Base-by-base conservation (phyloP, 2,888 invertebrate species). In the Trachelus stipa region DNA sequence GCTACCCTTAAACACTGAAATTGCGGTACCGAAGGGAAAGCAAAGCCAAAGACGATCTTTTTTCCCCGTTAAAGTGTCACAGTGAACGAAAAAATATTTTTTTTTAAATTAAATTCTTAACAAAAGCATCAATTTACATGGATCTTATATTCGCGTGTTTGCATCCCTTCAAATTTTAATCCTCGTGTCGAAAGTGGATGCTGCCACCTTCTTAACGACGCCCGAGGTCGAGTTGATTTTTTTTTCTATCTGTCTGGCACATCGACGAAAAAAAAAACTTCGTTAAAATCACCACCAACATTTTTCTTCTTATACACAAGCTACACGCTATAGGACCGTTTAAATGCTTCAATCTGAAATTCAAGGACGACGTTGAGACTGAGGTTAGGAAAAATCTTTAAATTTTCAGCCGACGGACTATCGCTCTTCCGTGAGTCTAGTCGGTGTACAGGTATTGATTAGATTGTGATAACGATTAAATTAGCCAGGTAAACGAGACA, bases 1-100 rank as follows among this genome's bases (percentile, higher is more conserved):
- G 77, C 85, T 85, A 87, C 86, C 88, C 87, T 87, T 87, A 88
- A 87, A 88, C 87, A 85, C 84, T 84, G 85, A 87, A 87, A 88
- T 87, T 83, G 85, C 84, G 85, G 71, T 83, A 83, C 86, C 83
- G 82, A 85, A 83, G 82, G 83, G 82, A 85, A 77, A 73, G 69
- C 34, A 68, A 69, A 77, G 73, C 79, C 79, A 23, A 56, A 56
- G 56, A 56, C 9, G 56, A 23, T 15, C 2, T 56, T 56, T 56
- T 56, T 23, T 9, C 1, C 6, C 37, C 37, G 12, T 37, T 37
- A 37, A 37, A 56, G 23, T 23, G 56, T 23, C 15, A 23, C 15
- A 1, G 4, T 2, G 40, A 15, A 40, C 1, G 40, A 2, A 4
- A 40, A 40, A 6, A 40, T 40, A 40, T 4, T 40, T 15, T 40